These are phyloP conservation scores for Neopelma chrysocephalum DNA, from an alignment of 2,797 vertebrate genomes.

Conservation along the genomic window DNA sequence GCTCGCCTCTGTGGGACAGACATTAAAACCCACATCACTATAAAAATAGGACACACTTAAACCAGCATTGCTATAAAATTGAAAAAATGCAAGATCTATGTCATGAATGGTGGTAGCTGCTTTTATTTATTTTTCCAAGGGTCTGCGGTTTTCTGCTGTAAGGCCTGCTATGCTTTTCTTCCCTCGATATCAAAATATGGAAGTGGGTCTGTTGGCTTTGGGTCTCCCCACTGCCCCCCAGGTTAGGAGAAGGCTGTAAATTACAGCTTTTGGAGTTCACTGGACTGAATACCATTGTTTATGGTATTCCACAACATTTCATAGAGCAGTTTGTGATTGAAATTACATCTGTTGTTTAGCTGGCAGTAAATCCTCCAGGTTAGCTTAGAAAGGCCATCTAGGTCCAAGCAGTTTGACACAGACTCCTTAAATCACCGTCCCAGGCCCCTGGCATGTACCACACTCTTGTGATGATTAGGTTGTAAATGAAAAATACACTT, in stretches of 20 bases:
- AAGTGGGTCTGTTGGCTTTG: neutral
- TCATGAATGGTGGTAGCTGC: neutral
- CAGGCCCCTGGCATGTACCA: constrained; percentile 7
- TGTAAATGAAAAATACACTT: constrained; percentile 70
- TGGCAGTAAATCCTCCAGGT: constrained; percentile 59
- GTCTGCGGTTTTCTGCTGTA: neutral
- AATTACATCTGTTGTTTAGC: constrained; percentile 64
- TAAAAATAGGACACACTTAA: neutral
- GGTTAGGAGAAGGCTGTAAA: neutral
- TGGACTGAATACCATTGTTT: constrained; percentile 5
- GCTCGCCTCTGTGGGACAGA: accelerated
- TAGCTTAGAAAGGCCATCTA: constrained; percentile 50
- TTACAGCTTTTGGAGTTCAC: constrained; percentile 6
- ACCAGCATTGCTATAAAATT: neutral
- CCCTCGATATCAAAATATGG: neutral
- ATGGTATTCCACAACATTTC: constrained; percentile 56
- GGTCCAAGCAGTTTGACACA: constrained; percentile 57
- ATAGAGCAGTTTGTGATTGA: constrained; percentile 41
- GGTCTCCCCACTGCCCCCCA: neutral
- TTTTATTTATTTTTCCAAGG: neutral
- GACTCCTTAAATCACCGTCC: constrained; percentile 58
- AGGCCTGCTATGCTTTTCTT: neutral
- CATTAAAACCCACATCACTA: neutral
- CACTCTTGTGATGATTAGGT: constrained; percentile 56
- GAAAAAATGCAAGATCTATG: neutral